These are phyloP conservation scores for Epinotia demarniana DNA, from an alignment of 2,888 invertebrate genomes.

Conservation along the genomic window DNA sequence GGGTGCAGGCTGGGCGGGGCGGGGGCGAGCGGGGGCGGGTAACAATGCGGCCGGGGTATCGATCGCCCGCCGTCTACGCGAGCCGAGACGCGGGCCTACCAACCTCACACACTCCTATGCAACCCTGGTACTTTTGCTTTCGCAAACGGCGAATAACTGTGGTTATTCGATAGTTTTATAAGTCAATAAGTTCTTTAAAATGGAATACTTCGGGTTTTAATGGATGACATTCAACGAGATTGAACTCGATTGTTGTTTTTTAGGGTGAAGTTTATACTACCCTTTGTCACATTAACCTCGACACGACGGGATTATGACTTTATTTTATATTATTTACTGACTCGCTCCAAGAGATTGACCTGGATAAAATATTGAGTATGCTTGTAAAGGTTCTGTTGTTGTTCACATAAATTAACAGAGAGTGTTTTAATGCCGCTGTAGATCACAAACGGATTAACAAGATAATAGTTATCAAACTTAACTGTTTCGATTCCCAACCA, in stretches of 20 bases:
- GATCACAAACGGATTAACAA: slow-evolving; percentile 4
- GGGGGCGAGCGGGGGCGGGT: slow-evolving; percentile 65
- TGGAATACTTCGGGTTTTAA: neutral
- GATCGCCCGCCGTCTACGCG: slow-evolving; percentile 72
- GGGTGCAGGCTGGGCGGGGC: slow-evolving; percentile 69
- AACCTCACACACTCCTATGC: slow-evolving; percentile 69
- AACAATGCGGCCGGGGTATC: slow-evolving; percentile 83
- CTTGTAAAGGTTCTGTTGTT: neutral
- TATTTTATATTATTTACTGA: slow-evolving; percentile 23
- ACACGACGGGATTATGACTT: neutral
- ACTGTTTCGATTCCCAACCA: slow-evolving; percentile 29
- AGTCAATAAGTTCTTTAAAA: neutral
- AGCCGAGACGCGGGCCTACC: slow-evolving; percentile 67
- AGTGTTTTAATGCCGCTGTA: slow-evolving; percentile 8
- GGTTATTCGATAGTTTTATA: neutral
- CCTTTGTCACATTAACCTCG: slow-evolving; percentile 21
- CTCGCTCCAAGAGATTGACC: neutral
- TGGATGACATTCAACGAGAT: slow-evolving; percentile 13
- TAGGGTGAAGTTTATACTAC: slow-evolving; percentile 21
- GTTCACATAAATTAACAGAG: neutral
- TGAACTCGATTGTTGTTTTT: slow-evolving; percentile 39
- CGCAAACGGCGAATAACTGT: slow-evolving; percentile 58
- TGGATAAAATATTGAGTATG: slow-evolving; percentile 8
- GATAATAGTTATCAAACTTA: slow-evolving; percentile 36
- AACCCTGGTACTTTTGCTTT: slow-evolving; percentile 78